Evolutionary conservation across 2,797 vertebrate species (phyloP).

Genomic region (Paratrypauchen microcephalus): DNA sequence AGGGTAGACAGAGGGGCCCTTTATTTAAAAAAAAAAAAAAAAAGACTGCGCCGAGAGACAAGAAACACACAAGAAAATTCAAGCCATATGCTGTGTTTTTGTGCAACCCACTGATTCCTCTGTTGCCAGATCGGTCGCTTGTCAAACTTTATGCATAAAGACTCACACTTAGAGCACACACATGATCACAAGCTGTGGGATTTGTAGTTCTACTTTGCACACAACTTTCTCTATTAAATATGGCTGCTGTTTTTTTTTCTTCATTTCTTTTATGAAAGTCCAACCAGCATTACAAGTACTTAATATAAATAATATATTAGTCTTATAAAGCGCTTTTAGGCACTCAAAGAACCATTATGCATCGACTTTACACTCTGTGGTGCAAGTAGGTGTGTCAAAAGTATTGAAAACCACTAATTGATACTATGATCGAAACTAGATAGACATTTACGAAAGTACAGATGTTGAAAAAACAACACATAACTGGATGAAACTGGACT

Average conservation of each 20-base stretch:
- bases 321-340: not conserved
- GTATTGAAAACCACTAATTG: too few species aligned
- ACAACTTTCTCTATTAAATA: not conserved
- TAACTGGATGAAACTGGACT: too few species aligned
- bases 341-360: not conserved
- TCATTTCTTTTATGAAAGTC: not conserved
- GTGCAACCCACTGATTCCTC: slow-evolving; percentile 48
- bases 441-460: too few species aligned
- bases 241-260: not conserved
- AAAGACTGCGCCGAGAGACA: slow-evolving; percentile 49
- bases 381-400: too few species aligned
- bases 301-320: not conserved
- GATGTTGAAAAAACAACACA: too few species aligned
- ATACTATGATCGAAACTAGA: too few species aligned
- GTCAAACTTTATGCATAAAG: slow-evolving; percentile 59
- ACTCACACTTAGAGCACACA: slow-evolving; percentile 5
- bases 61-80: slow-evolving; percentile 52
- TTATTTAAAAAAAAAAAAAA: too few species aligned
- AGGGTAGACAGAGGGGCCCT: slow-evolving; percentile 55
- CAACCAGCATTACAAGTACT: not conserved
- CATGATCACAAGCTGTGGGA: slow-evolving; percentile 29
- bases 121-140: slow-evolving; percentile 50
- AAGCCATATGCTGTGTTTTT: slow-evolving; percentile 59
- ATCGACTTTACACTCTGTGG: not conserved
- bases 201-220: slow-evolving; percentile 22